Base-by-base conservation (phyloP, 2,797 vertebrate genomes). In the Rhinogobio ventralis region DNA sequence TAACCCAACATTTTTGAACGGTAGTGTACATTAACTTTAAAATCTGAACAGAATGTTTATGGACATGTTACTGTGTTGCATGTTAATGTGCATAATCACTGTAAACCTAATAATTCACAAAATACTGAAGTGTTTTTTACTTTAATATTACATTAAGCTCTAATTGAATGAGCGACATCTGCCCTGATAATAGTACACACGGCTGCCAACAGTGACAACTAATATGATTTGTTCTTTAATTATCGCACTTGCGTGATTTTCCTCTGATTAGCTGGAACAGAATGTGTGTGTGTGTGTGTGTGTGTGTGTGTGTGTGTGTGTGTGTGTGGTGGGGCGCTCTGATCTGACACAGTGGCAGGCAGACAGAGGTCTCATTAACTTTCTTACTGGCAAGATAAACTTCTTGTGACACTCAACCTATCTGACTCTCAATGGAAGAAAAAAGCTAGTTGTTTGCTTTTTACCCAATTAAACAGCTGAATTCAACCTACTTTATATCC, bases 141-240 rank as follows among this genome's bases (percentile, higher is more conserved):
- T 51, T 15, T 67, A 23, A 36, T 23, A 67, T 20, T 79, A 67
- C 19, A 66, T 83, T 71, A 89, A 83, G 36, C 33, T 6, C 84
- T 77, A 62, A 80, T 85, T 73, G 79, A 87, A 71, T 77, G 33
- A 76, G 51, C 20, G 62, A 17, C 42, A 83, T 39, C 23, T 66
- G 67, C 28, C 60, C 64, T 53, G 30, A 62, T 55, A 36, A 57
- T 67, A 55, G 66, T 36, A 55, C 76, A 82, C 2, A 53, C 49
- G 46, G 17, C 69, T 82, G 69, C 15, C n/a, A 82, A 55, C 9
- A 76, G 7, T 46, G 25, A 74, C 55, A 72, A 78, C 42, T 81
- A 84, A 78, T 66, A 45, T 33, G 53, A 75, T 62, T 68, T 51
- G 69, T 74, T 74, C 75, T 87, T 82, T 66, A 81, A 77, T 77